Conservation (phyloP, 2,888 invertebrate genomes). For the Melieria crassipennis region DNA sequence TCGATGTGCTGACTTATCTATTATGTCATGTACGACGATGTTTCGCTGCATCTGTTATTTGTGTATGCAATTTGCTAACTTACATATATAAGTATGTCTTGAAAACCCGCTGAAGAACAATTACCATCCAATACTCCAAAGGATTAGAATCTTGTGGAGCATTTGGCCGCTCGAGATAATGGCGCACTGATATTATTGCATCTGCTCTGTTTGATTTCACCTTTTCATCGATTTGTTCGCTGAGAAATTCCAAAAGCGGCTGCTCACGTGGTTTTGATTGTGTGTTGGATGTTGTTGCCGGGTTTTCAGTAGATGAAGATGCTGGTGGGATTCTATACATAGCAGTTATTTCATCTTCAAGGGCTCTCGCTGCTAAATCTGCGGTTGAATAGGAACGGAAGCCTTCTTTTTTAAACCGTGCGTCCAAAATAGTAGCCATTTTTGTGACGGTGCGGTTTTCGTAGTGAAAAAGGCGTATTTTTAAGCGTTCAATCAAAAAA, state of each 20-base stretch:
- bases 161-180: neutral
- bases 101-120: neutral
- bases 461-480: slow-evolving; percentile 1
- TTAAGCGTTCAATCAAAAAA: neutral
- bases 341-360: slow-evolving; percentile 1
- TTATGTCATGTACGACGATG: too few relatives aligned
- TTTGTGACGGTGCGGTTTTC: slow-evolving; percentile 2
- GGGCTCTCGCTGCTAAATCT: neutral
- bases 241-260: slow-evolving; percentile 3
- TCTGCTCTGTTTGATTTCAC: neutral
- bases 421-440: slow-evolving; percentile 1
- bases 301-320: neutral
- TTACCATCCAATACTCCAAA: slow-evolving; percentile 1
- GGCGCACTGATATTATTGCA: slow-evolving; percentile 12
- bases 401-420: slow-evolving; percentile 8
- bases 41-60: too few relatives aligned
- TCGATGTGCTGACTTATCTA: too few relatives aligned
- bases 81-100: too few relatives aligned
- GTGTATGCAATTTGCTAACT: too few relatives aligned
- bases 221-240: slow-evolving; percentile 3
- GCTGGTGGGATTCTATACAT: neutral
- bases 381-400: neutral
- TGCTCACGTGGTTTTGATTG: neutral
- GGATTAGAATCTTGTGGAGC: neutral
- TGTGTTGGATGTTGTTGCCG: neutral